Conservation (phyloP, 1,140 invertebrate species). For the Macrostomum lignano region DNA sequence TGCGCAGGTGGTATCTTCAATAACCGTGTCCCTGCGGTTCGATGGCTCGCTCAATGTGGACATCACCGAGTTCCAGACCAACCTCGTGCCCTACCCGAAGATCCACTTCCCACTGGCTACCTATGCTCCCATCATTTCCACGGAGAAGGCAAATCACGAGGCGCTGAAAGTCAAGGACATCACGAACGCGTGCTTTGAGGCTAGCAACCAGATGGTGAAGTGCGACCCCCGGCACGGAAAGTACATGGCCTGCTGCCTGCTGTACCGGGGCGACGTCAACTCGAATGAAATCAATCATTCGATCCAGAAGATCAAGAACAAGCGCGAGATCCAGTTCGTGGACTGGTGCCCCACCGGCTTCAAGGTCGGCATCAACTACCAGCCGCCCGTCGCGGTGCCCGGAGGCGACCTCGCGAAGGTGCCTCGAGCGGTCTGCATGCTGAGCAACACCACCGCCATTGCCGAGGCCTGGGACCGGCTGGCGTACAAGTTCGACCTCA, state of each 20-base stretch:
- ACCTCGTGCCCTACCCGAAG: constrained; percentile 3
- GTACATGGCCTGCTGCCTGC: constrained; percentile 51
- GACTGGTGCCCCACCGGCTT: too few species aligned
- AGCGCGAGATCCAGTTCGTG: too few species aligned
- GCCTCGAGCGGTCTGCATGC: too few species aligned
- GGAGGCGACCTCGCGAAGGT: too few species aligned
- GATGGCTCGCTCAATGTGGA: constrained; percentile 4
- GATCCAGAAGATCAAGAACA: too few species aligned
- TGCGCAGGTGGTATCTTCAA: constrained; percentile 10
- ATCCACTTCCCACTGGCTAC: constrained; percentile 1
- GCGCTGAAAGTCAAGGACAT: constrained; percentile 46
- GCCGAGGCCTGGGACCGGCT: too few species aligned
- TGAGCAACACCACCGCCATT: too few species aligned
- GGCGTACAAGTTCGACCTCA: too few species aligned
- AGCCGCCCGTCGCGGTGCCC: too few species aligned
- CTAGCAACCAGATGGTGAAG: constrained; percentile 52
- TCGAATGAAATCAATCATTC: too few species aligned
- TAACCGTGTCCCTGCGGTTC: constrained; percentile 4
- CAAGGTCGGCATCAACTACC: too few species aligned
- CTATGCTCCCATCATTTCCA: neutral
- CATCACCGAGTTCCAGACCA: neutral
- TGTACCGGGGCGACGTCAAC: too few species aligned
- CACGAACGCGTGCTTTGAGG: constrained; percentile 49
- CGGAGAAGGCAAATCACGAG: constrained; percentile 40
- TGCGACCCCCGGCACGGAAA: constrained; percentile 28